A percentile compares a stretch with the other conserved stretches of the same genome.
Conservation (phyloP, 2,797 vertebrate genomes). For the Sebastes alutus region DNA sequence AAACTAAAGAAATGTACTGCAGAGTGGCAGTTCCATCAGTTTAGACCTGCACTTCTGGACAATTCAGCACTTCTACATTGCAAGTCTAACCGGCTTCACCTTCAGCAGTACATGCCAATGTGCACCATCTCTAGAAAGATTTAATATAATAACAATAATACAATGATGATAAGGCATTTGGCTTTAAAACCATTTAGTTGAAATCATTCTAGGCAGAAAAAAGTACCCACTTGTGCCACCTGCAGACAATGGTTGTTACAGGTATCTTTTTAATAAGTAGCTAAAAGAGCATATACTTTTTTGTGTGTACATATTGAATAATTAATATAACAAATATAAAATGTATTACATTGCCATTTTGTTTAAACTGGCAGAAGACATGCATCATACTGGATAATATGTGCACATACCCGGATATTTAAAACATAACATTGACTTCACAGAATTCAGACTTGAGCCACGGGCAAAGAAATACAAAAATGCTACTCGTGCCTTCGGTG, state of each 20-base stretch:
- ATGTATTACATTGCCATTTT: not conserved
- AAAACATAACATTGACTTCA: not conserved
- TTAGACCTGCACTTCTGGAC: not conserved
- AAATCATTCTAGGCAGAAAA: not conserved
- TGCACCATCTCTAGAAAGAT: too few relatives aligned
- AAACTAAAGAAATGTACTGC: not conserved
- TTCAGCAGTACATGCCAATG: not conserved
- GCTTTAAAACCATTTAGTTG: too few relatives aligned
- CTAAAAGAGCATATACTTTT: not conserved
- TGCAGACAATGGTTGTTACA: not conserved
- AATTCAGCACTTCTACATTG: not conserved
- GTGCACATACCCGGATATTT: not conserved
- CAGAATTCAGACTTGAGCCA: not conserved
- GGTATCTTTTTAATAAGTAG: not conserved
- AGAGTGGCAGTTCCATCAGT: not conserved
- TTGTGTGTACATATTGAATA: not conserved
- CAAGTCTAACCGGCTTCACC: not conserved
- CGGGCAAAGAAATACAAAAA: not conserved
- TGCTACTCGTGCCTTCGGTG: not conserved
- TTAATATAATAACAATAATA: too few relatives aligned
- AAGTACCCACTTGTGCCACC: not conserved
- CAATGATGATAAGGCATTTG: too few relatives aligned
- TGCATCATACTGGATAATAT: not conserved
- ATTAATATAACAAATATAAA: not conserved
- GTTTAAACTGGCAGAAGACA: not conserved